phyloP scores from a whole-genome alignment of 1,140 invertebrate species.

The Aporrectodea caliginosa region DNA sequence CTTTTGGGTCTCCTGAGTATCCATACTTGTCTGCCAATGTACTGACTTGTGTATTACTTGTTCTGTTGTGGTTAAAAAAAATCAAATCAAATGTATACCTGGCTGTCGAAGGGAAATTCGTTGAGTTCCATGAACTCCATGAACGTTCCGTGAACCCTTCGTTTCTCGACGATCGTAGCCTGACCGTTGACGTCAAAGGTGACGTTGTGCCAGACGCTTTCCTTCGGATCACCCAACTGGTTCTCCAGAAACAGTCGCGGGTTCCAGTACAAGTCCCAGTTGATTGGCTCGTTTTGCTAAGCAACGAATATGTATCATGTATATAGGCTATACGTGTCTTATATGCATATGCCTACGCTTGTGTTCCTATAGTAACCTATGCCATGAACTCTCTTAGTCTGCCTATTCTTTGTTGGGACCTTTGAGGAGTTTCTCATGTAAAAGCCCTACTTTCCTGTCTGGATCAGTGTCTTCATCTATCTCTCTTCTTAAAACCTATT shows the following conservation, averaged over 20 bases:
- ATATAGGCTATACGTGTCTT: too few species aligned
- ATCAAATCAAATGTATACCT: too few species aligned
- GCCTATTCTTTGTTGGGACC: neutral
- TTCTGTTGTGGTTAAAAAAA: too few species aligned
- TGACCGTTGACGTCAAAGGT: constrained; percentile 50
- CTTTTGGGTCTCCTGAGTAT: neutral
- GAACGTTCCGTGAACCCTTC: constrained; percentile 52
- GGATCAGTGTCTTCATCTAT: neutral
- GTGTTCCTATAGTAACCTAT: too few species aligned
- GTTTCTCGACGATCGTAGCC: constrained; percentile 50
- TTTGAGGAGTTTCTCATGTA: neutral
- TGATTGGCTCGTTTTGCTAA: constrained; percentile 7
- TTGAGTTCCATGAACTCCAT: constrained; percentile 54
- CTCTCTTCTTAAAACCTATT: neutral
- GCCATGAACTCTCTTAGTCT: neutral
- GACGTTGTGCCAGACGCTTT: constrained; percentile 42
- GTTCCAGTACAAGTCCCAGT: constrained; percentile 26
- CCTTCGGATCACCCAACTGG: constrained; percentile 22
- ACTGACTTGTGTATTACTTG: too few species aligned
- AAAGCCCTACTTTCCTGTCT: neutral
- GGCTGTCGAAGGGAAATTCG: constrained; percentile 55
- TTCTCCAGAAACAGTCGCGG: constrained; percentile 17
- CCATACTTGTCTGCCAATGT: neutral
- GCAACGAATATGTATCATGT: neutral
- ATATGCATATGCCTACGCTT: too few species aligned